phyloP scores from a whole-genome alignment of 2,888 invertebrate species.

The Platycheirus rosarum region DNA sequence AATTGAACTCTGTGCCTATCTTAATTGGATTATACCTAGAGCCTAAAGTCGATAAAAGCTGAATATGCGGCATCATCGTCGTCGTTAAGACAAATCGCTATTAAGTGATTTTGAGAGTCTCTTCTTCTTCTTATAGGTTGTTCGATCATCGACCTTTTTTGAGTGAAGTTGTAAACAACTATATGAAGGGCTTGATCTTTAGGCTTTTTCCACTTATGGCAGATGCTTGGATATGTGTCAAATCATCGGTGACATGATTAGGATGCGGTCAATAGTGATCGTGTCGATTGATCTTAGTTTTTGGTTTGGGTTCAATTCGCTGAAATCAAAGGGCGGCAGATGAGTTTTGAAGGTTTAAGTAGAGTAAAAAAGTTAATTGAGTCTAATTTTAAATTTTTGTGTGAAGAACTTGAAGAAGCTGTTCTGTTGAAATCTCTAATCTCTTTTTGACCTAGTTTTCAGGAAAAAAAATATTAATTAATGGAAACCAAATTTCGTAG shows the following conservation, averaged over 20 bases:
- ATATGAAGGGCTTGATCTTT: neutral
- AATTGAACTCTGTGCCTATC: conserved; percentile 67
- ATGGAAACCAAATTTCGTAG: too few relatives aligned
- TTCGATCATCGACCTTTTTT: conserved; percentile 61
- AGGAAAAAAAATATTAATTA: too few relatives aligned
- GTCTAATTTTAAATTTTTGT: neutral
- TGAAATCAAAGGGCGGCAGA: conserved; percentile 26
- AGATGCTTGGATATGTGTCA: conserved; percentile 73
- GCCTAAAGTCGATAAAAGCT: conserved; percentile 41
- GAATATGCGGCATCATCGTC: conserved; percentile 24
- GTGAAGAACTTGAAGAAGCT: neutral
- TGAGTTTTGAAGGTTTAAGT: conserved; percentile 24
- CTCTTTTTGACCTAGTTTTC: neutral
- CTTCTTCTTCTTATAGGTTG: neutral
- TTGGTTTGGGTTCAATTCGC: conserved; percentile 28
- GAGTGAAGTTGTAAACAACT: neutral
- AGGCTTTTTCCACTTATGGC: conserved; percentile 56
- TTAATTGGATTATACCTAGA: conserved; percentile 72
- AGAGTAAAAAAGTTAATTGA: neutral
- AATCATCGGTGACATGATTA: conserved; percentile 67
- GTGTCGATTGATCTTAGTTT: conserved; percentile 60
- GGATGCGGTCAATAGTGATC: conserved; percentile 52
- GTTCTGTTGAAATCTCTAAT: neutral
- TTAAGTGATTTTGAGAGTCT: conserved; percentile 41
- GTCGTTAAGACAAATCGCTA: conserved; percentile 62